phyloP scores from a whole-genome alignment of 1,140 invertebrate species.

The Nasonia giraulti region DNA sequence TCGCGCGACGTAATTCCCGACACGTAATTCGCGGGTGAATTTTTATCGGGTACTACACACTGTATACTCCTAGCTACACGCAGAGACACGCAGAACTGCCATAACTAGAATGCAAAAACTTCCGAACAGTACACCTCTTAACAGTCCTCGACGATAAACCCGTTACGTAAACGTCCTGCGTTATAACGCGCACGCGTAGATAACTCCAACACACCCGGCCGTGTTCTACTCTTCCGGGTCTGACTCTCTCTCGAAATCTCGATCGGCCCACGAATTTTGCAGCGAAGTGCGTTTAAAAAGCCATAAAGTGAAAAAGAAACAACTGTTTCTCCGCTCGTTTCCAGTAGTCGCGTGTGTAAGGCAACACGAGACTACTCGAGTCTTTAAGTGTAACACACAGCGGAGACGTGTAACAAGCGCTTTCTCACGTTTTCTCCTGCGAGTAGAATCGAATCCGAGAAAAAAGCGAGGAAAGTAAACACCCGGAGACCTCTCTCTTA shows the following conservation, averaged over 20 bases:
- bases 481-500: background rate
- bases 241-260: background rate
- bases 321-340: too few species aligned
- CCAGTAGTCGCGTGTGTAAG: too few species aligned
- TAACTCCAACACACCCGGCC: background rate
- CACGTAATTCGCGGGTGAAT: background rate
- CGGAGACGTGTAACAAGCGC: conserved; percentile 1
- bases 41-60: background rate
- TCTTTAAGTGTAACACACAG: background rate
- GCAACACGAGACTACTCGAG: background rate
- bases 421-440: conserved; percentile 34
- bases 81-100: background rate
- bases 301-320: background rate
- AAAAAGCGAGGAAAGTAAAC: background rate
- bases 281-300: background rate
- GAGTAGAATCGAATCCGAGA: background rate
- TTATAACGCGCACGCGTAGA: background rate
- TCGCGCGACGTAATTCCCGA: background rate
- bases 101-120: conserved; percentile 3
- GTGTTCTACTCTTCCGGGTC: background rate
- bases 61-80: too few species aligned
- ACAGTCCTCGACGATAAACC: conserved; percentile 5
- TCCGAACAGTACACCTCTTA: background rate
- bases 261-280: background rate
- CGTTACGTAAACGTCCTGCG: background rate